Evolutionary conservation across 2,888 invertebrate species (phyloP), one percentile per base, ranked within the genome.

Genomic region (Panorpa germanica): DNA sequence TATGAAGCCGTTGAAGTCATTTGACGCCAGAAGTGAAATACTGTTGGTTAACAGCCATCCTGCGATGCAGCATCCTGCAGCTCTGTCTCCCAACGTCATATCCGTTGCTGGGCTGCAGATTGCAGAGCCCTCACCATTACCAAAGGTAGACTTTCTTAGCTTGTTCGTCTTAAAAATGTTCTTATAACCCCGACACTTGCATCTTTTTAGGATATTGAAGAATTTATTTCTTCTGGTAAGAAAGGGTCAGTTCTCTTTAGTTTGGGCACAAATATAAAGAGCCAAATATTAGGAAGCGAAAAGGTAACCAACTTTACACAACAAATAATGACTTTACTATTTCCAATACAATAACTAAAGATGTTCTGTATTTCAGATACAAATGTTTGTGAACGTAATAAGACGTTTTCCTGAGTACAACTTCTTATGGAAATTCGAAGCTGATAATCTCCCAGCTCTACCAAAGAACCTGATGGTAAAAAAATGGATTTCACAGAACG

Each of bases 401-500:
- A 23, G 34, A 5, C 31, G 43, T 6, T 36, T 52, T 13, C 38
- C 40, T 0, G 41, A 49, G 3, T 50, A 48, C 33, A 42, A 48
- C 8, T 51, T 57, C 12, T 28, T 57, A 3, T 55, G 51, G 53
- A 55, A 52, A 39, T 44, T 45, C 19, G 45, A 47, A 23, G 37
- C 39, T 6, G 40, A 43, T 5, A 28, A 13, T 6, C 23, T 38
- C 15, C 36, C 40, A 21, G n/a, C n/a, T n/a, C 38, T 50, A 15
- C 53, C 59, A 0, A 33, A 41, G 5, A 63, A 64, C 40, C 45
- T 65, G 1, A 42, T 54, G 37, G 38, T 55, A 2, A 45, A 40
- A 28, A 48, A 52, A 16, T 65, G 63, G 62, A 36, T 61, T 18
- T 61, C 63, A 1, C 63, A 64, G 36, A 53, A 50, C 30, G 62